Conservation (phyloP, 2,797 vertebrate species). For the Chrysolophus pictus region DNA sequence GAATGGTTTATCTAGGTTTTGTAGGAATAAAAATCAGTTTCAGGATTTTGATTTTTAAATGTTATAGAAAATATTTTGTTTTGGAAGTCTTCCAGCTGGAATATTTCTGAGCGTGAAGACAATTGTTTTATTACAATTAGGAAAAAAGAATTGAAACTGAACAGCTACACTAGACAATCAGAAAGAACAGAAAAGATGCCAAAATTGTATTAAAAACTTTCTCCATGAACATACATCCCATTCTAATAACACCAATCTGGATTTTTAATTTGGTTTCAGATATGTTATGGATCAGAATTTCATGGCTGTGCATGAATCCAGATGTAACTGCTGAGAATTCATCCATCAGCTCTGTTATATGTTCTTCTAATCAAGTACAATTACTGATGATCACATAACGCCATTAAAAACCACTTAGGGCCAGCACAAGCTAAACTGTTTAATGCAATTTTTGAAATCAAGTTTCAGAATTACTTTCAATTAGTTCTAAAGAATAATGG, state of each 20-base stretch:
- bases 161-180: background rate
- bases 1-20: background rate
- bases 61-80: constrained; percentile 26
- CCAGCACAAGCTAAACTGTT: background rate
- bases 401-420: constrained; percentile 3
- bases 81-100: constrained; percentile 30
- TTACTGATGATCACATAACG: background rate
- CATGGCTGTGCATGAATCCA: background rate
- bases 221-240: background rate
- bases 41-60: constrained; percentile 39
- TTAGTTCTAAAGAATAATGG: background rate
- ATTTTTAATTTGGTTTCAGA: constrained; percentile 41
- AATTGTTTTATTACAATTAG: constrained; percentile 5
- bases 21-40: background rate
- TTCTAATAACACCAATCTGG: background rate
- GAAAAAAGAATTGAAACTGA: constrained; percentile 23
- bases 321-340: background rate
- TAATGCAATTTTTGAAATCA: background rate
- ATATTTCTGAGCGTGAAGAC: background rate
- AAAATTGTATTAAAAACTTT: background rate
- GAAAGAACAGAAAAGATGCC: background rate
- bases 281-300: background rate
- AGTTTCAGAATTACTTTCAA: background rate
- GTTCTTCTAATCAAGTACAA: constrained; percentile 24
- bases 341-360: background rate